A percentile compares a stretch with the other conserved stretches of the same genome.
phyloP scores from a whole-genome alignment of 2,113 vertebrate species.

The Triplophysa rosa region DNA sequence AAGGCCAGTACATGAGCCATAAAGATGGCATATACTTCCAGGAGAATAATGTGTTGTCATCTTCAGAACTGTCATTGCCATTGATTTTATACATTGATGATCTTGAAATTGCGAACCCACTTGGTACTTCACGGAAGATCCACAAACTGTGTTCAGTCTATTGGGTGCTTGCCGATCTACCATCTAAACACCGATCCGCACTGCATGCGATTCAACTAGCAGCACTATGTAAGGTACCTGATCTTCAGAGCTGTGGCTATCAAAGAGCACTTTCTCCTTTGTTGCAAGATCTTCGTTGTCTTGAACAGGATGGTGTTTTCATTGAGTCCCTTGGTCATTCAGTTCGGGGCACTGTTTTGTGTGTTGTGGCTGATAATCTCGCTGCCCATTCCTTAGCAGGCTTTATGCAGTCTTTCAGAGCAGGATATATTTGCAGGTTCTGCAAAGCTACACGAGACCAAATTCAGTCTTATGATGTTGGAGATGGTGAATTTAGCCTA shows the following conservation, averaged over 20 bases:
- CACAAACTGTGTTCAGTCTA: no score
- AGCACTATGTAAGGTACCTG: no score
- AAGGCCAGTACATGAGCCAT: conserved; percentile 32
- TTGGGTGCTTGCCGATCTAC: no score
- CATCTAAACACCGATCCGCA: no score
- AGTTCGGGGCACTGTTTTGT: conserved; percentile 36
- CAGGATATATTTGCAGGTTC: conserved; percentile 43
- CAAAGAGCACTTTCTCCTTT: background rate
- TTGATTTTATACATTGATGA: background rate
- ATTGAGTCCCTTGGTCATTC: conserved; percentile 45
- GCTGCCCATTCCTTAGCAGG: conserved; percentile 37
- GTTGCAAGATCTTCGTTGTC: conserved; percentile 46
- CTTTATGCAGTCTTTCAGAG: conserved; percentile 29
- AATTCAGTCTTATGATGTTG: conserved; percentile 21
- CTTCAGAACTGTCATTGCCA: conserved; percentile 27
- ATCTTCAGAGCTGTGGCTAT: no score
- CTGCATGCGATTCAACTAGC: no score
- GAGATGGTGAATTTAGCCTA: background rate
- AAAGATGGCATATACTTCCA: conserved; percentile 24
- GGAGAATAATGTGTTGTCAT: conserved; percentile 22
- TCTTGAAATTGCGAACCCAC: no score
- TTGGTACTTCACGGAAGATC: no score
- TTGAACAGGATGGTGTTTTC: conserved; percentile 51
- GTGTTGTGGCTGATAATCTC: conserved; percentile 40
- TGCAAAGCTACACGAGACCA: conserved; percentile 31